Base-by-base conservation (phyloP, 2,113 vertebrate genomes). In the Monopterus albus region DNA sequence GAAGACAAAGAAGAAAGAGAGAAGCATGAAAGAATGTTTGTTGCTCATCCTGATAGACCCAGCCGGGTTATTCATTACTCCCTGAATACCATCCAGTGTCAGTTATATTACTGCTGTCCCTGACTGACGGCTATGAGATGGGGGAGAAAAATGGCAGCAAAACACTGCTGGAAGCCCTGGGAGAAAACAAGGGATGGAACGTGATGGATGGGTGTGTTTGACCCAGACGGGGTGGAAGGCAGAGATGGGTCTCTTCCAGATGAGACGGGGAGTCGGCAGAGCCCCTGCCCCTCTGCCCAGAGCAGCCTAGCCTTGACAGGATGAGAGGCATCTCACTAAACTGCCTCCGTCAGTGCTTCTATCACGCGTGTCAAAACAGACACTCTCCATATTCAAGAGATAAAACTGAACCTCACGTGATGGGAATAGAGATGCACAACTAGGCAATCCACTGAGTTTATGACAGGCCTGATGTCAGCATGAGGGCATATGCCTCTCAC, bases 141-240 rank as follows among this genome's bases (percentile, higher is more conserved):
- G 84, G 78, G 72, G 77, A 83, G 82, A 86, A 78, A 91, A 84
- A 89, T 82, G 77, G 74, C 85, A 87, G 79, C 83, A 83, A 84
- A 88, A 87, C 82, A 82, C 73, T 72, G 77, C 78, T 78, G 26
- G 29, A 74, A 78, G 61, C 72, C 75, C 81, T 53, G 56, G 38
- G 63, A 85, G 83, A 76, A 78, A 82, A 72, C 57, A 68, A 67
- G 84, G 85, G 63, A 66, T 79, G 26, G 79, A 53, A 7, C 50
- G 50, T 94, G 93, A 95, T 92, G 90, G 94, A 95, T 92, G 84
- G 90, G 81, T 88, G 85, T 87, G 56, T 93, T 92, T 95, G 93
- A 94, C 84, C 93, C 87, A 82, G 79, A 70, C 88, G 72, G 84
- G 82, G 53, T 79, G 88, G 88, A 88, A 92, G 84, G 84, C 81